Evolutionary conservation across 2,888 invertebrate genomes (phyloP), one percentile per base, ranked within the genome.

Genomic region (Drosophila neotestacea): DNA sequence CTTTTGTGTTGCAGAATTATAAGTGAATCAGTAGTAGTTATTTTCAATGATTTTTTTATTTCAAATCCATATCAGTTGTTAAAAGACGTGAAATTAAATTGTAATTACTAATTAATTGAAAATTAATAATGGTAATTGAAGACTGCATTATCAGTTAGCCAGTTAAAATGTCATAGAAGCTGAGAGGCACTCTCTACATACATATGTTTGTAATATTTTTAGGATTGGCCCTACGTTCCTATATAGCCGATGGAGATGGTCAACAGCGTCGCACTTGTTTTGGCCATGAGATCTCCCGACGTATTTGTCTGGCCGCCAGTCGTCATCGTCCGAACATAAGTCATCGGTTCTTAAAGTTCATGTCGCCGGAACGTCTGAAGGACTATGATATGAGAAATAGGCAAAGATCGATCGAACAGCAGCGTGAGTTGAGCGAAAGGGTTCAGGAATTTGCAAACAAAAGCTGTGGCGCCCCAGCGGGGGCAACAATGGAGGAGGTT

Each of bases 151-250:
- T 22, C 27, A 44, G 27, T 27, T 44, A 3, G 1, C 6, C 3
- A n/a, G n/a, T n/a, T n/a, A n/a, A n/a, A n/a, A n/a, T n/a, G n/a
- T n/a, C n/a, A n/a, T n/a, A n/a, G n/a, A 16, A 16, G 16, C 16
- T 16, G 16, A 16, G 16, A 16, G 27, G 42, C 22, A 42, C 9
- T 42, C 22, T 22, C 3, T 32, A 32, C 0, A 32, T 32, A 9
- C 6, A 32, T 30, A 30, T 32, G 7, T 6, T 32, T 32, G 28
- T 30, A 13, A 13, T 47, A 32, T 10, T 10, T 16, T 0, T 4
- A 79, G 79, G 79, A 11, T 27, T 81, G 13, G 62, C 79, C 3
- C 52, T 81, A 10, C 71, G 79, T 22, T 81, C 79, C 7, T 79
- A 81, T 48, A 10, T 67, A 13, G 50, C 66, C 42, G 67, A 81